Conservation (phyloP, 2,113 vertebrate genomes). For the Cyprinodon variegatus region DNA sequence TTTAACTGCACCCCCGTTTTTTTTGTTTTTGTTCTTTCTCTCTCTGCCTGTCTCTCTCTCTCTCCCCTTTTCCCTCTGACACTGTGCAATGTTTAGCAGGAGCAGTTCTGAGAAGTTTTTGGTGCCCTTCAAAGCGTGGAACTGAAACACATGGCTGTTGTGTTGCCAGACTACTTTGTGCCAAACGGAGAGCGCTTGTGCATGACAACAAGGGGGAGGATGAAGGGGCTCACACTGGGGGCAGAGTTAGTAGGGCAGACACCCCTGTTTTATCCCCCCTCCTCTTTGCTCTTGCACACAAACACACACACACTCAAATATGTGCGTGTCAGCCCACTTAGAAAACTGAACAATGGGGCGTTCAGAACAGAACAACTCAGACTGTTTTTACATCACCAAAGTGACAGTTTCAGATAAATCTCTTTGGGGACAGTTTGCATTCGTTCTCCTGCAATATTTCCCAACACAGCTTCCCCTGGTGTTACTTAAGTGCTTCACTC, state of each 20-base stretch:
- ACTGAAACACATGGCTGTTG: constrained; percentile 75
- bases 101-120: constrained; percentile 62
- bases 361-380: constrained; percentile 30
- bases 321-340: constrained; percentile 41
- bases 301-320: constrained; percentile 39
- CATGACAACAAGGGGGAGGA: constrained; percentile 79
- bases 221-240: constrained; percentile 76
- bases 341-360: constrained; percentile 48
- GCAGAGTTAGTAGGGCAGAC: constrained; percentile 60
- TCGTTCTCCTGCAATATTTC: constrained; percentile 20
- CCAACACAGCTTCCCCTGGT: constrained; percentile 21
- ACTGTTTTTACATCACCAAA: constrained; percentile 7
- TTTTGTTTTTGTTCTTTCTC: background rate
- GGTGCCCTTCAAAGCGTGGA: constrained; percentile 71
- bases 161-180: constrained; percentile 75
- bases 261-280: constrained; percentile 37
- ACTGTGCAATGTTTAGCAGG: constrained; percentile 43
- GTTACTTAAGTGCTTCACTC: constrained; percentile 32
- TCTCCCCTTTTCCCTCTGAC: constrained; percentile 11
- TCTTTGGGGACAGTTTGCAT: constrained; percentile 19
- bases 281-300: constrained; percentile 37
- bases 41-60: constrained; percentile 5
- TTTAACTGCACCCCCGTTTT: background rate
- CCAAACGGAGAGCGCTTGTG: constrained; percentile 74
- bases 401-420: constrained; percentile 2